A percentile compares a stretch with the other conserved stretches of the same genome.
Conservation (phyloP, 2,113 vertebrate genomes). For the Zingel zingel region DNA sequence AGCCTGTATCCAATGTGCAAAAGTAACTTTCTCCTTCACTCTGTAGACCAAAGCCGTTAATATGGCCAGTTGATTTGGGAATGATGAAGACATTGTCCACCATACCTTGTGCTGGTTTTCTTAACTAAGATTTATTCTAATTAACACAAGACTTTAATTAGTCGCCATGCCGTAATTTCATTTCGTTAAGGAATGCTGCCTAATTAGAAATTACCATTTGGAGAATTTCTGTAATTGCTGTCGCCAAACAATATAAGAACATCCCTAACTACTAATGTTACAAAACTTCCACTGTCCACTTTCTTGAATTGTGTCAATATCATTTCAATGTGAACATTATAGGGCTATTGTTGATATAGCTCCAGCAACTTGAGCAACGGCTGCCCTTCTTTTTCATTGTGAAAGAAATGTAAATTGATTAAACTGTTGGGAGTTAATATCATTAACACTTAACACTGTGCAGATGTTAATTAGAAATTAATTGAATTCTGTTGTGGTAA, state of each 20-base stretch:
- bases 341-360: neutral
- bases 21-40: slow-evolving; percentile 67
- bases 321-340: slow-evolving; percentile 47
- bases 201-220: slow-evolving; percentile 76
- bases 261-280: slow-evolving; percentile 35
- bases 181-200: slow-evolving; percentile 61
- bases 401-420: slow-evolving; percentile 45
- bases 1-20: slow-evolving; percentile 38
- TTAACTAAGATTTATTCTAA: slow-evolving; percentile 76
- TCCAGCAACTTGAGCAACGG: neutral
- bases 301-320: slow-evolving; percentile 63
- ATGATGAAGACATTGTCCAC: slow-evolving; percentile 68
- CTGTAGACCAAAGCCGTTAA: slow-evolving; percentile 61
- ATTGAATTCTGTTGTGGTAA: slow-evolving; percentile 43
- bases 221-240: slow-evolving; percentile 70
- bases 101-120: slow-evolving; percentile 64
- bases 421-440: slow-evolving; percentile 55
- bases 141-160: slow-evolving; percentile 81
- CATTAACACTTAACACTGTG: slow-evolving; percentile 41
- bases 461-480: slow-evolving; percentile 66
- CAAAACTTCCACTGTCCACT: slow-evolving; percentile 43
- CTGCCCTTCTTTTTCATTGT: neutral
- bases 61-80: slow-evolving; percentile 71
- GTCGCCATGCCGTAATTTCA: slow-evolving; percentile 62
- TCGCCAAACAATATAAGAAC: slow-evolving; percentile 42